Evolutionary conservation across 2,888 invertebrate species (phyloP).

Genomic region (Drosophila mettleri): DNA sequence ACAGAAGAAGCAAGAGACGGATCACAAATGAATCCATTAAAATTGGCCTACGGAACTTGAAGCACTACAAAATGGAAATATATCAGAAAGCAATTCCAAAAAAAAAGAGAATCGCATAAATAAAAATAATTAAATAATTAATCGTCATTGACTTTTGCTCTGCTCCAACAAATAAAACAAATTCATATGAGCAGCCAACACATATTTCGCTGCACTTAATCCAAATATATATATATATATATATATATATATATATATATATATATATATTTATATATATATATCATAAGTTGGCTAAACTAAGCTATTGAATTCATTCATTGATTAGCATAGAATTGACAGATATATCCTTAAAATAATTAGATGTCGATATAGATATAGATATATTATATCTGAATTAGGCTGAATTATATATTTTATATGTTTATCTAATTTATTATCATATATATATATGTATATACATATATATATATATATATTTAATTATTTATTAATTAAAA

Average conservation of each 20-base stretch:
- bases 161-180: slow-evolving; percentile 42
- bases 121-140: slow-evolving; percentile 81
- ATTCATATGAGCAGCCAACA: slow-evolving; percentile 12
- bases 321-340: no score
- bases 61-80: slow-evolving; percentile 25
- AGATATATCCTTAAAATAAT: no score
- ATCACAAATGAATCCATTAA: slow-evolving; percentile 31
- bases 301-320: no score
- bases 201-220: slow-evolving; percentile 30
- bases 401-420: no score
- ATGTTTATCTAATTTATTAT: no score
- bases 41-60: slow-evolving; percentile 40
- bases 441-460: no score
- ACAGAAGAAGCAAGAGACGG: neutral
- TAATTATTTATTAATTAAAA: no score
- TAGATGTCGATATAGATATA: no score
- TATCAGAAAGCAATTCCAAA: slow-evolving; percentile 8
- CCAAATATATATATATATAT: slow-evolving; percentile 22
- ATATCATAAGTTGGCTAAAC: no score
- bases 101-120: slow-evolving; percentile 62
- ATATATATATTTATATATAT: no score
- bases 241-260: slow-evolving; percentile 12
- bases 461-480: no score
- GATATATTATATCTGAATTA: no score
- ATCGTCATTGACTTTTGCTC: slow-evolving; percentile 53